A percentile compares a stretch with the other conserved stretches of the same genome.
Conservation (phyloP, 2,113 vertebrate species). For the Apeltes quadracus region DNA sequence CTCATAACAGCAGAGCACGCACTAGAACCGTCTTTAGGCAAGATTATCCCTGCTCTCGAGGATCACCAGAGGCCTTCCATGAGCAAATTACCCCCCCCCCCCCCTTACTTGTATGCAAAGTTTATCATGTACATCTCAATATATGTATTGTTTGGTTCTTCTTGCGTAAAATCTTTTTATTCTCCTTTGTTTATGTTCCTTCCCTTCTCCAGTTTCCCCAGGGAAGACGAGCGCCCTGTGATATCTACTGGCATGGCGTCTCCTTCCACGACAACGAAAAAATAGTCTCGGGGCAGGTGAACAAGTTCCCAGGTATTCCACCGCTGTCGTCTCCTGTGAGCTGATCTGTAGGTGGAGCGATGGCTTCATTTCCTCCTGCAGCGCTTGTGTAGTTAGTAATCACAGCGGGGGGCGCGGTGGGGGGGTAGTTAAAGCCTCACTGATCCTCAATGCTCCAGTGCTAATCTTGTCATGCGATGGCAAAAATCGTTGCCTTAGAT, state of each 20-base stretch:
- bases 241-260: slow-evolving; percentile 97
- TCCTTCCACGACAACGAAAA: slow-evolving; percentile 93
- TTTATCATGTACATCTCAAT: background rate
- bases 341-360: background rate
- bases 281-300: slow-evolving; percentile 94
- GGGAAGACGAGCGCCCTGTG: slow-evolving; percentile 90
- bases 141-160: background rate
- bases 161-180: background rate
- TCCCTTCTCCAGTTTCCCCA: slow-evolving; percentile 84
- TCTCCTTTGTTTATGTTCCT: background rate
- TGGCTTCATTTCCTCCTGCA: background rate
- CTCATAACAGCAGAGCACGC: slow-evolving; percentile 42
- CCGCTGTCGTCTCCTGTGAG: background rate
- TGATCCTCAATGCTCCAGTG: slow-evolving; percentile 17
- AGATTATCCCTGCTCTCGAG: slow-evolving; percentile 40
- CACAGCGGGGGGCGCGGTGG: slow-evolving; percentile 24
- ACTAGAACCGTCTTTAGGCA: slow-evolving; percentile 32
- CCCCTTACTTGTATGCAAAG: slow-evolving; percentile 3
- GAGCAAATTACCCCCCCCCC: slow-evolving; percentile 8
- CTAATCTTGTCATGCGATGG: slow-evolving; percentile 16
- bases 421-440: slow-evolving; percentile 13
- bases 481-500: slow-evolving; percentile 1
- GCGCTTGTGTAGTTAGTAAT: slow-evolving; percentile 12
- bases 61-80: slow-evolving; percentile 17
- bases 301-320: slow-evolving; percentile 96